A percentile compares a stretch with the other conserved stretches of the same genome.
Evolutionary conservation across 2,888 invertebrate species (phyloP).

Genomic region (Trachelus troglodyta): DNA sequence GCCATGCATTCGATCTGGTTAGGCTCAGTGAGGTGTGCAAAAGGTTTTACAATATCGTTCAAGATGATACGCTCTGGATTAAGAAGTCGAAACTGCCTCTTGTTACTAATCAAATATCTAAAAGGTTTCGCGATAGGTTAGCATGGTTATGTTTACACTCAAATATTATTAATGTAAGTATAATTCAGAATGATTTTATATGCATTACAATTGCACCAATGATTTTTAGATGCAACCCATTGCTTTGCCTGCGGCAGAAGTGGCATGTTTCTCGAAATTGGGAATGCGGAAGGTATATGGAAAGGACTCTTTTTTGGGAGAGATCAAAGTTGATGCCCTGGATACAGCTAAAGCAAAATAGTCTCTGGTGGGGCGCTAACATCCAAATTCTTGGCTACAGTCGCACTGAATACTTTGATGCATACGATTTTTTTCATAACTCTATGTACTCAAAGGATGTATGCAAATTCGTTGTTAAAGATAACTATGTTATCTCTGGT

Average conservation of each 20-base stretch:
- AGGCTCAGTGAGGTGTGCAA: conserved; percentile 68
- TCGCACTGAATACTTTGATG: conserved; percentile 56
- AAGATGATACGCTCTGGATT: conserved; percentile 61
- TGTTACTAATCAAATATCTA: conserved; percentile 59
- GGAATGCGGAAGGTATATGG: conserved; percentile 69
- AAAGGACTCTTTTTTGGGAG: conserved; percentile 65
- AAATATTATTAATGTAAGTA: neutral
- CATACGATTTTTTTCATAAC: conserved; percentile 34
- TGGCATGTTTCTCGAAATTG: conserved; percentile 69
- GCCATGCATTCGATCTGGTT: conserved; percentile 67
- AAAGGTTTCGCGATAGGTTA: conserved; percentile 54
- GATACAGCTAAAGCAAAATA: conserved; percentile 67
- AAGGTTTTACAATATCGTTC: conserved; percentile 67
- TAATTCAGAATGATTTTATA: neutral
- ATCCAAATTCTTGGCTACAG: conserved; percentile 51
- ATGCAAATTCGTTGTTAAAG: conserved; percentile 66
- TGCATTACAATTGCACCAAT: neutral
- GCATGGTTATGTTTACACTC: conserved; percentile 20
- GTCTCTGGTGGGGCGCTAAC: conserved; percentile 70
- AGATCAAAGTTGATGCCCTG: conserved; percentile 69
- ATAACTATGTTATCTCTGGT: conserved; percentile 63
- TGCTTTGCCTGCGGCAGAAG: conserved; percentile 59
- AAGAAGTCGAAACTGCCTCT: conserved; percentile 51
- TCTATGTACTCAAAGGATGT: conserved; percentile 54
- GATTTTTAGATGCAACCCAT: conserved; percentile 52